These are phyloP conservation scores for Urosaurus nigricauda DNA, from an alignment of 2,797 vertebrate species.

Conservation along the genomic window DNA sequence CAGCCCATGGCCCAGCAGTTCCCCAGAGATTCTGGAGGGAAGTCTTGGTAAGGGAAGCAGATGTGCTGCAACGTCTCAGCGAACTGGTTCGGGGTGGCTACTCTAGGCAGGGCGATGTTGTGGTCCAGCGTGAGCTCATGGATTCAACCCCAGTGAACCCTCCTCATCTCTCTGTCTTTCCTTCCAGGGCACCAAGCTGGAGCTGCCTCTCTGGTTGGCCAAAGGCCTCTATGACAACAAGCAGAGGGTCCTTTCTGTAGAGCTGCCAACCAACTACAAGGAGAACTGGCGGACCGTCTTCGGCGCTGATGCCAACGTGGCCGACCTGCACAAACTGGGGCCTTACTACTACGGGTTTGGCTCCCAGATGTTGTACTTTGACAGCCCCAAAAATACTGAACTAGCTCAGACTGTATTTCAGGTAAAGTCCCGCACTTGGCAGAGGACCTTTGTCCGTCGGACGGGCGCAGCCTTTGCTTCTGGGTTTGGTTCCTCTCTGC, in stretches of 20 bases:
- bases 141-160: too few species aligned
- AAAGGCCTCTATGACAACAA: constrained; percentile 93
- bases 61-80: constrained; percentile 47
- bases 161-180: neutral
- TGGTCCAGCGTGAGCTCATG: constrained; percentile 33
- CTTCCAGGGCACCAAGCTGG: constrained; percentile 90
- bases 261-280: constrained; percentile 90
- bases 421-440: constrained; percentile 80
- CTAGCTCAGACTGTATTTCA: constrained; percentile 90
- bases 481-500: too few species aligned
- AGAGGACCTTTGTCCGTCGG: too few species aligned
- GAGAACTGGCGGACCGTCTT: constrained; percentile 97
- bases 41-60: constrained; percentile 58
- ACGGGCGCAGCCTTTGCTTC: too few species aligned
- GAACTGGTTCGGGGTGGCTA: constrained; percentile 43
- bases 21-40: neutral
- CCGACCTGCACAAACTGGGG: constrained; percentile 96
- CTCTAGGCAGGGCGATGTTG: constrained; percentile 64
- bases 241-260: constrained; percentile 88
- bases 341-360: constrained; percentile 95
- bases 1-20: constrained; percentile 71
- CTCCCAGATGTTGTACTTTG: constrained; percentile 93
- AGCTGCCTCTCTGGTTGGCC: constrained; percentile 93
- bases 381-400: constrained; percentile 90
- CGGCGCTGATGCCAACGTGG: constrained; percentile 91